Conservation (phyloP, 2,888 invertebrate genomes). For the Euphydryas editha region DNA sequence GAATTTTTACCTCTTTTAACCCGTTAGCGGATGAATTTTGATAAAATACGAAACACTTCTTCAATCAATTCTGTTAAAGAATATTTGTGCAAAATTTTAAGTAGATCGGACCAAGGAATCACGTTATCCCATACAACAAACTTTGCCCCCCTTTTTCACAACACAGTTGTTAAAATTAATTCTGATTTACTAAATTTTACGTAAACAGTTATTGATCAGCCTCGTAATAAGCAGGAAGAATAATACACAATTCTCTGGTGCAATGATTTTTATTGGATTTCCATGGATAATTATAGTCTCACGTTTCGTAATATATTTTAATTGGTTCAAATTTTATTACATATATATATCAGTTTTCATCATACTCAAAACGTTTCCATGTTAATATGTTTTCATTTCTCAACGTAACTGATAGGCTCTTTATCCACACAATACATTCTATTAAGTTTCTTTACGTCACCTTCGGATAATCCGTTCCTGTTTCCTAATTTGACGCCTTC, state of each 20-base stretch:
- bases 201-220: constrained; percentile 6
- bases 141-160: no score
- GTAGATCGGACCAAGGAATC: no score
- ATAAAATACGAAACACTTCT: no score
- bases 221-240: constrained; percentile 22
- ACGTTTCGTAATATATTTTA: constrained; percentile 12
- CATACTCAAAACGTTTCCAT: background rate
- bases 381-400: background rate
- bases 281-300: constrained; percentile 13
- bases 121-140: no score
- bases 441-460: constrained; percentile 67
- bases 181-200: background rate
- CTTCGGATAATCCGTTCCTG: constrained; percentile 67
- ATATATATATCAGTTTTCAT: constrained; percentile 14
- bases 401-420: constrained; percentile 37
- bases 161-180: background rate
- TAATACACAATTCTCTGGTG: constrained; percentile 21
- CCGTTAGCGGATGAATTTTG: no score
- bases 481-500: constrained; percentile 67
- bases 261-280: constrained; percentile 24
- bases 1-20: no score
- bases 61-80: no score
- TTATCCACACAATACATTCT: constrained; percentile 71
- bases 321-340: constrained; percentile 4
- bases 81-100: no score